These are phyloP conservation scores for Platyscapa corneri DNA, from an alignment of 1,140 invertebrate species.

Conservation along the genomic window DNA sequence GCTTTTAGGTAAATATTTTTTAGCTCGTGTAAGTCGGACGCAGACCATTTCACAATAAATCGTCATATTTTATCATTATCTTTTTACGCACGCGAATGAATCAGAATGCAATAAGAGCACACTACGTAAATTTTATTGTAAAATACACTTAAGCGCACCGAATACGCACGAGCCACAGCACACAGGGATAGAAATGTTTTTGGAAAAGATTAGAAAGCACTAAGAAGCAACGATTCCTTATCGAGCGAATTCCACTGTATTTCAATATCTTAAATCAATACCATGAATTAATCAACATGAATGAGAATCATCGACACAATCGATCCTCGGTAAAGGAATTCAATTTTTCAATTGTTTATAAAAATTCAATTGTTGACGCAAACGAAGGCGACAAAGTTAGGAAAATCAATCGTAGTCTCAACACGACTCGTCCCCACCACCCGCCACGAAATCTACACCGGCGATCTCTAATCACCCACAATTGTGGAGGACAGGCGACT, in stretches of 20 bases:
- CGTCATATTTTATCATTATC: background rate
- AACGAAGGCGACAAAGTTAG: background rate
- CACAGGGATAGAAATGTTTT: background rate
- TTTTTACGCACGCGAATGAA: background rate
- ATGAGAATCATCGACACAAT: background rate
- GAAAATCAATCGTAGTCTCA: background rate
- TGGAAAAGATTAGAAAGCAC: background rate
- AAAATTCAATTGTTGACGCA: background rate
- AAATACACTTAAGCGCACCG: too few relatives aligned
- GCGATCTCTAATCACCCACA: background rate
- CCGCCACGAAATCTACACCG: too few relatives aligned
- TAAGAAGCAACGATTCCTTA: background rate
- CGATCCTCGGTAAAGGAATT: background rate
- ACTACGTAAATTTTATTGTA: too few relatives aligned
- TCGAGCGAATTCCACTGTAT: background rate
- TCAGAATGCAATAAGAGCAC: background rate
- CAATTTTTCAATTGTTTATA: background rate
- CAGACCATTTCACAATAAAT: background rate
- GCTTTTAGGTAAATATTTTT: background rate
- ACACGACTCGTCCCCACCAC: background rate
- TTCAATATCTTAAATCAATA: background rate
- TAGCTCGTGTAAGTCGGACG: background rate
- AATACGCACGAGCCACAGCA: too few relatives aligned
- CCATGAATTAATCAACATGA: background rate
- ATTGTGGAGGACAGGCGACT: too few relatives aligned